Evolutionary conservation across 2,888 invertebrate species (phyloP).

Genomic region (Micoletzkya japonica): DNA sequence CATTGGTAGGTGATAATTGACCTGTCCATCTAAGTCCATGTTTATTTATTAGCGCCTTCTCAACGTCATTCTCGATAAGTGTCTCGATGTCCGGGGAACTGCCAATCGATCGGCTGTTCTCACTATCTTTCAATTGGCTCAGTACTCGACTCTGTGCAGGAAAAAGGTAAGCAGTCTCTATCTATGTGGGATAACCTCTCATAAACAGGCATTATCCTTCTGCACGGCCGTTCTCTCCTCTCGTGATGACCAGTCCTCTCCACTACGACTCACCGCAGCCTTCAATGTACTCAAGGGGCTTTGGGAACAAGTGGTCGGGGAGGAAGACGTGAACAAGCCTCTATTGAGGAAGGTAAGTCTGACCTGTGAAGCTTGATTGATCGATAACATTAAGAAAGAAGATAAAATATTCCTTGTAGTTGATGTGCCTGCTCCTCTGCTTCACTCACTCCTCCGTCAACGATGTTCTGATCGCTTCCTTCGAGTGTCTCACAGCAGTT

Average conservation of each 20-base stretch:
- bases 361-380: too few relatives aligned
- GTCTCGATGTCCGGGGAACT: constrained; percentile 16
- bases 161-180: background rate
- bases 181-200: background rate
- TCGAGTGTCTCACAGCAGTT: constrained; percentile 23
- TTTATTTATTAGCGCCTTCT: constrained; percentile 15
- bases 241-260: constrained; percentile 9
- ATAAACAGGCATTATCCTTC: constrained; percentile 3
- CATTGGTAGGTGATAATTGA: constrained; percentile 13
- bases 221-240: constrained; percentile 10
- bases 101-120: constrained; percentile 26
- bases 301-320: background rate
- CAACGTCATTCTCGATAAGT: constrained; percentile 1
- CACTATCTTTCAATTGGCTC: constrained; percentile 6
- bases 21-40: background rate
- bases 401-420: background rate
- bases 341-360: constrained; percentile 3
- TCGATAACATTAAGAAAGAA: background rate
- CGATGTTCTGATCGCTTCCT: constrained; percentile 27
- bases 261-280: constrained; percentile 13
- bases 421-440: constrained; percentile 24
- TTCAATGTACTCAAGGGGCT: constrained; percentile 24
- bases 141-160: constrained; percentile 8
- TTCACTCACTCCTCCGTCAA: constrained; percentile 26
- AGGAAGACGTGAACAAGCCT: constrained; percentile 1